Evolutionary conservation across 1,140 invertebrate genomes (phyloP).

Genomic region (Drosophila aff.): DNA sequence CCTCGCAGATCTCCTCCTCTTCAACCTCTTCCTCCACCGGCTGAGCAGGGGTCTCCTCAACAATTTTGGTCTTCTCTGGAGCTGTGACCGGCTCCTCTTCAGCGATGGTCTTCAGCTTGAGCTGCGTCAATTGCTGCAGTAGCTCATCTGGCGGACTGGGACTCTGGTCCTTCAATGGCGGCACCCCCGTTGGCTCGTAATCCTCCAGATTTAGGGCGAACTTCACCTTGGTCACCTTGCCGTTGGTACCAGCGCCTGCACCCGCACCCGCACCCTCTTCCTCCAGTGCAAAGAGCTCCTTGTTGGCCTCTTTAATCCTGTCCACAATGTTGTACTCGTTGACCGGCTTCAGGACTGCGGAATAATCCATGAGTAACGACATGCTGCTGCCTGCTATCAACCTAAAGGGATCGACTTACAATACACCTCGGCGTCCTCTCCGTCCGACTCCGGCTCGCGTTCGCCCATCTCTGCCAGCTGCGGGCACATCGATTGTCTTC

Average conservation of each 20-base stretch:
- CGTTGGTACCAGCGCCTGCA: neutral
- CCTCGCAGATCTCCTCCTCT: conserved; percentile 80
- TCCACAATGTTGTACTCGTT: conserved; percentile 85
- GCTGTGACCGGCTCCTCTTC: conserved; percentile 40
- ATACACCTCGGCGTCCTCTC: conserved; percentile 92
- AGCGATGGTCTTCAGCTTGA: conserved; percentile 63
- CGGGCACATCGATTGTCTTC: conserved; percentile 46
- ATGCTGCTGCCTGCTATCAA: conserved; percentile 24
- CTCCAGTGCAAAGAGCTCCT: conserved; percentile 69
- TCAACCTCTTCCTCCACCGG: conserved; percentile 10
- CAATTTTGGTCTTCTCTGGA: neutral
- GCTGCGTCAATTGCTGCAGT: conserved; percentile 89
- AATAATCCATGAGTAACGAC: conserved; percentile 67
- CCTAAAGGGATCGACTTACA: conserved; percentile 60
- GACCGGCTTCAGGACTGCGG: conserved; percentile 79
- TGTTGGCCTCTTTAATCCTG: conserved; percentile 84
- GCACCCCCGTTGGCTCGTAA: conserved; percentile 62
- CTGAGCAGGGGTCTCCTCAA: neutral
- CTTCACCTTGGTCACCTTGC: conserved; percentile 70
- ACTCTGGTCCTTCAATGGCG: conserved; percentile 8
- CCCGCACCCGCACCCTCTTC: conserved; percentile 1
- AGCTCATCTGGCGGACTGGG: conserved; percentile 66
- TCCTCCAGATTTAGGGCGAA: conserved; percentile 78
- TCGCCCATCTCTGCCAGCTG: conserved; percentile 88
- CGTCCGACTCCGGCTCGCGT: conserved; percentile 96